Evolutionary conservation across 2,888 invertebrate species (phyloP).

Genomic region (Lordiphosa andalusiaca): DNA sequence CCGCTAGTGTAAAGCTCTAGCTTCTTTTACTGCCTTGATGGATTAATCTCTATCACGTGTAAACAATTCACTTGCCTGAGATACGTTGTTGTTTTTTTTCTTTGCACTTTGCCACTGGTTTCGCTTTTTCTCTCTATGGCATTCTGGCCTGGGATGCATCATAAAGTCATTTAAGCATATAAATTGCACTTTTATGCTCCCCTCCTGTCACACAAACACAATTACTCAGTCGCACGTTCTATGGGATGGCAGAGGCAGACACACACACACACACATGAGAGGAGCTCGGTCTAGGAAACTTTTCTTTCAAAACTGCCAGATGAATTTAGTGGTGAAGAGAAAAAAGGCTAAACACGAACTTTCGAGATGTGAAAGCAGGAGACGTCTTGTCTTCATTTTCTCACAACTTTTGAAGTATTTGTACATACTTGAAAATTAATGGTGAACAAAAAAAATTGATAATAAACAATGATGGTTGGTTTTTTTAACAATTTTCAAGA

Average conservation of each 20-base stretch:
- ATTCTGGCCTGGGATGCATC: constrained; percentile 29
- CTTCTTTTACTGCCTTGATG: constrained; percentile 27
- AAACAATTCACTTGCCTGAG: constrained; percentile 29
- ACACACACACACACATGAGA: constrained; percentile 7
- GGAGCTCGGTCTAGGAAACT: constrained; percentile 1
- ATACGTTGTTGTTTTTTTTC: not conserved
- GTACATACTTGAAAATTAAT: too few species aligned
- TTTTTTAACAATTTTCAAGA: too few species aligned
- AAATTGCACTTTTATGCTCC: constrained; percentile 68
- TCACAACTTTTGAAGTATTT: too few species aligned
- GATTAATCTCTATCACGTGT: constrained; percentile 53
- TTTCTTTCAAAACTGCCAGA: constrained; percentile 3
- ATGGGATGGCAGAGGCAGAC: not conserved
- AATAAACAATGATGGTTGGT: too few species aligned
- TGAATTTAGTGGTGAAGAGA: too few species aligned
- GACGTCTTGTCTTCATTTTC: too few species aligned
- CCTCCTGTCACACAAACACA: constrained; percentile 55
- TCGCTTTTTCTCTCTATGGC: constrained; percentile 7
- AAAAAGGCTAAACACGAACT: too few species aligned
- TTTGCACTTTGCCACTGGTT: constrained; percentile 12
- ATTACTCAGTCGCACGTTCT: constrained; percentile 53
- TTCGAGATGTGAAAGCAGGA: too few species aligned
- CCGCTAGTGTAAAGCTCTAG: not conserved
- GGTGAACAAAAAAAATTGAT: too few species aligned
- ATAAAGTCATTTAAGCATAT: constrained; percentile 74